These are phyloP conservation scores for Limnothrissa miodon DNA, from an alignment of 2,113 vertebrate species.

Conservation along the genomic window DNA sequence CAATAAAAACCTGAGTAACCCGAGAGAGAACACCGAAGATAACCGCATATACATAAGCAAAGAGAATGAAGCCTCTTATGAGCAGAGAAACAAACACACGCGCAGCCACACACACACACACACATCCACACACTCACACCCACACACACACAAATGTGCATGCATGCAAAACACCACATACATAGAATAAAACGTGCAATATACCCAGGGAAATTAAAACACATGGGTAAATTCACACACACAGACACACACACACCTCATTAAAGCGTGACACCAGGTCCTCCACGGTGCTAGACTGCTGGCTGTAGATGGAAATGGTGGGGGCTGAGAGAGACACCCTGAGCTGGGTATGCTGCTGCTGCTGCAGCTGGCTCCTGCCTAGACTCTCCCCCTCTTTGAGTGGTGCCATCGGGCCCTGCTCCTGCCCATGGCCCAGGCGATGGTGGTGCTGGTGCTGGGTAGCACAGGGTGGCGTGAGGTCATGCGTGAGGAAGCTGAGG, in stretches of 20 bases:
- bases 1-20: not conserved
- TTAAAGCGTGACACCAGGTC: constrained; percentile 95
- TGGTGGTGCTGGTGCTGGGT: constrained; percentile 45
- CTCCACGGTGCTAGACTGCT: constrained; percentile 82
- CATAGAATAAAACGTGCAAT: too few species aligned
- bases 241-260: constrained; percentile 68
- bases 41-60: not conserved
- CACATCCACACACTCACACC: not conserved
- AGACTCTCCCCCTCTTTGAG: not conserved
- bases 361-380: not conserved
- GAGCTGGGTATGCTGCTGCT: constrained; percentile 75
- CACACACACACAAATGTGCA: not conserved
- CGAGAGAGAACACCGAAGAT: not conserved
- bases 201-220: too few species aligned
- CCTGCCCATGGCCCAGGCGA: constrained; percentile 41
- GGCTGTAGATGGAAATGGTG: constrained; percentile 72
- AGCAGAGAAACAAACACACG: not conserved
- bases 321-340: constrained; percentile 84
- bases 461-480: constrained; percentile 66
- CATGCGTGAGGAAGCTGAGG: constrained; percentile 90
- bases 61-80: not conserved
- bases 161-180: not conserved
- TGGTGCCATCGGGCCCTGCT: not conserved
- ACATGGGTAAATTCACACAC: too few species aligned
- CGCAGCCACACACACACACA: not conserved